Conservation (phyloP, 2,797 vertebrate genomes). For the Rhinella marina region DNA sequence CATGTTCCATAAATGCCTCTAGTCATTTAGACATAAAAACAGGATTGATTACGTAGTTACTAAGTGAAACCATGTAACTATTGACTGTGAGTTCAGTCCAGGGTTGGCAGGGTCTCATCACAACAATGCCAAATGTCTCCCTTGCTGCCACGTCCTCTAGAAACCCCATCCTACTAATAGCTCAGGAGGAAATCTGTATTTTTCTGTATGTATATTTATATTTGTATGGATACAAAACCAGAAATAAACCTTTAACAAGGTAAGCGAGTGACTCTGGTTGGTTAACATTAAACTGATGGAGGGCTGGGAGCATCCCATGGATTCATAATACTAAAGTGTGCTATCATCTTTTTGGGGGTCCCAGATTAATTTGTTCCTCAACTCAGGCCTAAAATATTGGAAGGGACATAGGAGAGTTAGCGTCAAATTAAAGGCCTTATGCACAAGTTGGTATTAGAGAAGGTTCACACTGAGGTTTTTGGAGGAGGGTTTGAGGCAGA, state of each 20-base stretch:
- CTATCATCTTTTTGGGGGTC: background rate
- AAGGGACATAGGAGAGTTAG: background rate
- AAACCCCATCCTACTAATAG: slow-evolving; percentile 2
- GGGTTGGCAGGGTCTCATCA: background rate
- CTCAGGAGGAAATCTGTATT: slow-evolving; percentile 52
- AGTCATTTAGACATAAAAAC: background rate
- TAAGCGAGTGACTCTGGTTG: background rate
- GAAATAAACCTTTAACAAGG: slow-evolving; percentile 39
- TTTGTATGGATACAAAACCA: slow-evolving; percentile 13
- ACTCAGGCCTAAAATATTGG: background rate
- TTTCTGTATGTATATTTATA: slow-evolving; percentile 52
- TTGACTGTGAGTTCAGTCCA: background rate
- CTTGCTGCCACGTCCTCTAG: background rate
- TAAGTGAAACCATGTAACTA: background rate
- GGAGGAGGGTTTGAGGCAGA: too few species aligned
- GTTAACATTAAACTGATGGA: background rate
- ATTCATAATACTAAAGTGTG: too few species aligned
- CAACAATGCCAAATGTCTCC: background rate
- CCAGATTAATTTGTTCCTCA: background rate
- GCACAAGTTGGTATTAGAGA: background rate
- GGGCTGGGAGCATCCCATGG: background rate
- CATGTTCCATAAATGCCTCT: background rate
- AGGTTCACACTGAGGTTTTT: too few species aligned
- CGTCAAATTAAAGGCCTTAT: background rate
- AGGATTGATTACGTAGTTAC: background rate